phyloP scores from a whole-genome alignment of 2,113 vertebrate species.

The Elgaria multicarinata region DNA sequence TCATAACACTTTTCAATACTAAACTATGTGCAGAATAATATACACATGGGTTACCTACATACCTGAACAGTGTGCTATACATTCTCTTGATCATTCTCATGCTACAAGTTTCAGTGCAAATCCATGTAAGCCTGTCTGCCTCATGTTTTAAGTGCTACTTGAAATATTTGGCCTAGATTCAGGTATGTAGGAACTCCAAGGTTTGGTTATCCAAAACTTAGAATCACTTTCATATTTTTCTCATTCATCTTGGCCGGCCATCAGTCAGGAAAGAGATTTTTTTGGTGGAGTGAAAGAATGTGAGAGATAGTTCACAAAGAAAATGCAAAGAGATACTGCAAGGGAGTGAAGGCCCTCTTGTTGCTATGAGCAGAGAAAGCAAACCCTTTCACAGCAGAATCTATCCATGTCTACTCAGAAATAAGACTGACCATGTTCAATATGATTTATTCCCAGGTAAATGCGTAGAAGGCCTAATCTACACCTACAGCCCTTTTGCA shows the following conservation, averaged over 20 bases:
- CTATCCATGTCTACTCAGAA: neutral
- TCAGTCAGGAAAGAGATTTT: constrained; percentile 53
- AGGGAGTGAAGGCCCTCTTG: constrained; percentile 47
- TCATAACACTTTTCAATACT: neutral
- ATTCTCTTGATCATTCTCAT: neutral
- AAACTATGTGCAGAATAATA: neutral
- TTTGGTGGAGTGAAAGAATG: constrained; percentile 15
- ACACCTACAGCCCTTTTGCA: too few species aligned
- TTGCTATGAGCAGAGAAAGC: constrained; percentile 56
- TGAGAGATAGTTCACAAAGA: constrained; percentile 48
- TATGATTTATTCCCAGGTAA: neutral
- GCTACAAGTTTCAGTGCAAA: neutral
- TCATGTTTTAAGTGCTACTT: constrained; percentile 33
- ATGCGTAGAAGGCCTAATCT: too few species aligned
- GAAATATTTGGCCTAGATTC: constrained; percentile 62
- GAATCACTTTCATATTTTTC: constrained; percentile 53
- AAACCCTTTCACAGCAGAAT: constrained; percentile 31
- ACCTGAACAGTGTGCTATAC: neutral
- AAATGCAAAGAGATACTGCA: constrained; percentile 34
- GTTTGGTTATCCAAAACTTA: constrained; percentile 58
- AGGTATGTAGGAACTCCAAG: constrained; percentile 64
- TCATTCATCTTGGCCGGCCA: constrained; percentile 57
- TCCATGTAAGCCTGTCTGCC: neutral
- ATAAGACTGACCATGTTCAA: neutral
- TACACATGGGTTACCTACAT: neutral